phyloP scores from a whole-genome alignment of 2,888 invertebrate species.

The Epinotia demarniana region DNA sequence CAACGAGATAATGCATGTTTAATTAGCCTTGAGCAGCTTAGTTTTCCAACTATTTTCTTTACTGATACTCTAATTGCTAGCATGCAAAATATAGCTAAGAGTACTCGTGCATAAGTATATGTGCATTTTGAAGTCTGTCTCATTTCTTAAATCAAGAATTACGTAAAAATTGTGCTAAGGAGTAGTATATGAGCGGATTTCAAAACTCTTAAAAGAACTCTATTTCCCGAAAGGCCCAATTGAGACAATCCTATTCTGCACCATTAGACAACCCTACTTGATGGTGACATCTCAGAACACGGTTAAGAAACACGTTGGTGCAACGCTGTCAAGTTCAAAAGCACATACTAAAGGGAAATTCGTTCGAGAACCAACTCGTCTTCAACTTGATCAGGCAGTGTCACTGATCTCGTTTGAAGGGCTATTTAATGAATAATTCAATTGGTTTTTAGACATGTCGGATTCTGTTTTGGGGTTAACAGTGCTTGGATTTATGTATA shows the following conservation, averaged over 20 bases:
- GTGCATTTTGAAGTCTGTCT: background rate
- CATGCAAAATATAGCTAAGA: no score
- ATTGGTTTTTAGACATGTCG: conserved; percentile 51
- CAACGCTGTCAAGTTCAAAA: conserved; percentile 44
- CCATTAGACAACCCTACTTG: conserved; percentile 39
- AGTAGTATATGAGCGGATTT: background rate
- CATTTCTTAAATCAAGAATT: background rate
- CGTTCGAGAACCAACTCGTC: conserved; percentile 1
- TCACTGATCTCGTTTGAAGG: conserved; percentile 49
- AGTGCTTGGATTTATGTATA: conserved; percentile 46
- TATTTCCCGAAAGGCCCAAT: conserved; percentile 5
- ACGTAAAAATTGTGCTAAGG: background rate
- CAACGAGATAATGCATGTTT: conserved; percentile 20
- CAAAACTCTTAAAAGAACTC: background rate
- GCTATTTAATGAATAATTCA: conserved; percentile 54
- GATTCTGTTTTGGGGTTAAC: conserved; percentile 54
- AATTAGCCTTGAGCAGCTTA: conserved; percentile 15
- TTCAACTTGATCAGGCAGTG: conserved; percentile 41
- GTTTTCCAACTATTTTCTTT: conserved; percentile 18
- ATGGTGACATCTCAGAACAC: conserved; percentile 48
- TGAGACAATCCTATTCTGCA: conserved; percentile 21
- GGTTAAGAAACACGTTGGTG: conserved; percentile 51
- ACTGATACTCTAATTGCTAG: background rate
- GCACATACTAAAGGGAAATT: conserved; percentile 16
- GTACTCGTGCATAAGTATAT: no score